Conservation (phyloP, 1,140 invertebrate species). For the Heliconius himera region DNA sequence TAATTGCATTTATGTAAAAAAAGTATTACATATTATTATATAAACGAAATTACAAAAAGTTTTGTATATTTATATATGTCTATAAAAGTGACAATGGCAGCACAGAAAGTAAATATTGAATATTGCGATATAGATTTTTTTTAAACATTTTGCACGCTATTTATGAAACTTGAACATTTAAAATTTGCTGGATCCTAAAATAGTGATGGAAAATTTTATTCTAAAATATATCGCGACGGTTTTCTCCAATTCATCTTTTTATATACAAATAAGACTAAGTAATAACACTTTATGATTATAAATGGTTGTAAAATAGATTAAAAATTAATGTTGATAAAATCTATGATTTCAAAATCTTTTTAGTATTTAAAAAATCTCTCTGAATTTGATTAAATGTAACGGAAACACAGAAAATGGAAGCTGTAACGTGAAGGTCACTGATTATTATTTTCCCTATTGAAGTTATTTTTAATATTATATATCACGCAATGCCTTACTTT, state of each 20-base stretch:
- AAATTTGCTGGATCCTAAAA: slow-evolving; percentile 14
- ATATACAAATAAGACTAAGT: neutral
- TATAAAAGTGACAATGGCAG: slow-evolving; percentile 19
- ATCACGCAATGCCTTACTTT: neutral
- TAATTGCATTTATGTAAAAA: neutral
- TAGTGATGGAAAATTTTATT: neutral
- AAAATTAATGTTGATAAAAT: neutral
- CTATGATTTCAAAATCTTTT: too few relatives aligned
- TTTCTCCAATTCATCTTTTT: neutral
- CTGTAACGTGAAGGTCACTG: neutral
- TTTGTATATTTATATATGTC: neutral
- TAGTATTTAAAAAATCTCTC: neutral
- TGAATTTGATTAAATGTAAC: neutral
- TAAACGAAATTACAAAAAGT: neutral
- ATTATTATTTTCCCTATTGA: neutral
- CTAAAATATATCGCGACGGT: slow-evolving; percentile 9
- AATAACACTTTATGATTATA: neutral
- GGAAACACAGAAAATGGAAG: neutral
- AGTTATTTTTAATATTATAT: neutral
- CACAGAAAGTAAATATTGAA: slow-evolving; percentile 5
- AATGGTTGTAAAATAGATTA: neutral
- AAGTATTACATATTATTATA: neutral
- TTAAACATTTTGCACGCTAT: slow-evolving; percentile 3
- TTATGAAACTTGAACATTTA: slow-evolving; percentile 12
- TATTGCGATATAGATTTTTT: neutral